Percentiles rank a stretch among this genome's conserved stretches.
phyloP scores from a whole-genome alignment of 2,113 vertebrate genomes.

The Perca schrenkii region DNA sequence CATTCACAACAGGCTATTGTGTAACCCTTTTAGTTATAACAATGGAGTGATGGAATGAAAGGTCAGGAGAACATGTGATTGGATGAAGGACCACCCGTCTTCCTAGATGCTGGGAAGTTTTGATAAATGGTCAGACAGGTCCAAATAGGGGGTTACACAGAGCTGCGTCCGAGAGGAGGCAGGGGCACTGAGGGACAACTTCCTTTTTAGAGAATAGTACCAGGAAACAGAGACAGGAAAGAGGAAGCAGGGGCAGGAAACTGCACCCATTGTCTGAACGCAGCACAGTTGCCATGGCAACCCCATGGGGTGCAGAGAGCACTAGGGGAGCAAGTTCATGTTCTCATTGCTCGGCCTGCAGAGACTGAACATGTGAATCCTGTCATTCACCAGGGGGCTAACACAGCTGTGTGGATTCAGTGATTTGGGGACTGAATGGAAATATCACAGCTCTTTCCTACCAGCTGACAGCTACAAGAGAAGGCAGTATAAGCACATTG shows the following conservation, averaged over 20 bases:
- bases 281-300: slow-evolving; percentile 66
- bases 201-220: slow-evolving; percentile 78
- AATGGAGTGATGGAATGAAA: slow-evolving; percentile 72
- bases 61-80: slow-evolving; percentile 71
- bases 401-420: background rate
- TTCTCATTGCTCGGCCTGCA: slow-evolving; percentile 33
- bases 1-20: slow-evolving; percentile 67
- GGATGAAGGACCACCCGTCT: slow-evolving; percentile 54
- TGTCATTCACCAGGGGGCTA: slow-evolving; percentile 26
- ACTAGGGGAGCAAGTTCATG: slow-evolving; percentile 47
- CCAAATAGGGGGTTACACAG: slow-evolving; percentile 62
- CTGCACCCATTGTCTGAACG: slow-evolving; percentile 81
- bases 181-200: slow-evolving; percentile 46
- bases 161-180: slow-evolving; percentile 38
- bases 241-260: slow-evolving; percentile 82
- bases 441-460: background rate
- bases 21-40: slow-evolving; percentile 61
- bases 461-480: background rate
- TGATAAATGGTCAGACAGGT: slow-evolving; percentile 70
- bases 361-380: slow-evolving; percentile 44
- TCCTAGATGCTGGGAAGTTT: slow-evolving; percentile 77
- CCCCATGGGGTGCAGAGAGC: slow-evolving; percentile 54
- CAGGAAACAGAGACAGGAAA: slow-evolving; percentile 83
- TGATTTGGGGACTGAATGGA: background rate
- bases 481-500: background rate